Evolutionary conservation across 2,113 vertebrate genomes (phyloP), one percentile per base, ranked within the genome.

Genomic region (Anguilla japonica): DNA sequence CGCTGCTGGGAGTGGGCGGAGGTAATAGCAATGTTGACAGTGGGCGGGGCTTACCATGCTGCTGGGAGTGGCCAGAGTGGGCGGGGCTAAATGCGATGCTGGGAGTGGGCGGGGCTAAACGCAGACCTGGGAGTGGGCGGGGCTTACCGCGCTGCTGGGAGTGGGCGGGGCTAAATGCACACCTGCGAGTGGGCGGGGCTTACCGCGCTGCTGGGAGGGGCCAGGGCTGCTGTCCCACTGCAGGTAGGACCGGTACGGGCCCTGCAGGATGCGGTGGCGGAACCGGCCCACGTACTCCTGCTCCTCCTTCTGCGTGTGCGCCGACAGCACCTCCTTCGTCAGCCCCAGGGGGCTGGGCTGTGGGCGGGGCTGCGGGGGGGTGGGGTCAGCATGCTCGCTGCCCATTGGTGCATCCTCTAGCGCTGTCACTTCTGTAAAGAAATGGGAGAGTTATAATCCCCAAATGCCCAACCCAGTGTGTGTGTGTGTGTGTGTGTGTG

Each of bases 271-370:
- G 85, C 93, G 95, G 87, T 96, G 94, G 11, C 84, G 94, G 90
- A 98, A 97, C 9, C 93, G 93, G 88, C 97, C 96, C n/a, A 97
- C 95, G 0, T 97, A 98, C 84, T 97, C 94, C 90, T 96, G 97
- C 85, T 98, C 97, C 84, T 98, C 97, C 85, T 97, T 97, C 89
- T 97, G 97, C 0, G 97, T 98, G 91, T 98, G 97, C 26, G 96
- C 97, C 0, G 97, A 97, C 71, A 98, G 90, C 0, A 95, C 95
- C 87, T 97, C 95, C 81, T 96, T 97, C 0, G 97, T 98, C 43
- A 99, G 95, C 16, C 97, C 97, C 9, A 95, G 63, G 5, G 92
- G 92, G 79, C 92, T 91, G 0, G 90, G 94, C 0, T 90, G 18
- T 0, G 89, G 93, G 9, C 89, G 90, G 83, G 84, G 93, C 75